Base-by-base conservation (phyloP, 2,113 vertebrate species). In the Ivindomyrus marchei region DNA sequence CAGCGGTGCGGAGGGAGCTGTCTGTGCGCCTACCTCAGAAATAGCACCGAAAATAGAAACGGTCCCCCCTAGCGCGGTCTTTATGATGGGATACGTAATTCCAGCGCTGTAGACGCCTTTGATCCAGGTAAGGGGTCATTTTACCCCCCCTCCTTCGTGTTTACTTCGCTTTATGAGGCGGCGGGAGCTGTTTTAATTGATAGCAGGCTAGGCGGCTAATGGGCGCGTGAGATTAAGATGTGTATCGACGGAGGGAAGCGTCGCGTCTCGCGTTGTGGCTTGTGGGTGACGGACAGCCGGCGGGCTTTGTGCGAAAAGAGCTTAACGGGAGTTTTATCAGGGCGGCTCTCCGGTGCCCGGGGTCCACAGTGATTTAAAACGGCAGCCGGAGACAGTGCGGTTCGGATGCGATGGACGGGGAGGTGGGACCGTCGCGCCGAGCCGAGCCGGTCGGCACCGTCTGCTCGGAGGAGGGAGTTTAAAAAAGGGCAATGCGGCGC, bases 101-200 rank as follows among this genome's bases (percentile, higher is more conserved):
- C 85, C 39, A 89, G 91, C 84, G 80, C 62, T 89, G 49, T 93
- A 92, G 90, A 88, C 77, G 88, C 89, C 62, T 90, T 88, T 58
- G 24, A 92, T 90, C 89, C 1, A 93, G 89, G 95, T 95, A 93
- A 94, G 94, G 70, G 9, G 70, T 58, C 0, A 45, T 88, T 74
- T 46, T 19, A 27, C 50, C 4, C 8, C 31, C 49, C 39, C 31
- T 49, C 10, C 42, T n/a, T 49, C 9, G 15, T 42, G 31, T 52
- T 89, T 77, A 36, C 45, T 49, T 89, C 24, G 88, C n/a, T 21
- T 56, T 45, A 31, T 89, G 7, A 31, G 19, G 74, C 46, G 39
- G 31, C 10, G 7, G 9, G 47, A 13, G 77, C 45, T 31, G 49
- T 83, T 84, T 83, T 80, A 53, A 80, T 83, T 80, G 74, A 87